These are phyloP conservation scores for Isotomurus palustris DNA, from an alignment of 2,888 invertebrate species.

Conservation along the genomic window DNA sequence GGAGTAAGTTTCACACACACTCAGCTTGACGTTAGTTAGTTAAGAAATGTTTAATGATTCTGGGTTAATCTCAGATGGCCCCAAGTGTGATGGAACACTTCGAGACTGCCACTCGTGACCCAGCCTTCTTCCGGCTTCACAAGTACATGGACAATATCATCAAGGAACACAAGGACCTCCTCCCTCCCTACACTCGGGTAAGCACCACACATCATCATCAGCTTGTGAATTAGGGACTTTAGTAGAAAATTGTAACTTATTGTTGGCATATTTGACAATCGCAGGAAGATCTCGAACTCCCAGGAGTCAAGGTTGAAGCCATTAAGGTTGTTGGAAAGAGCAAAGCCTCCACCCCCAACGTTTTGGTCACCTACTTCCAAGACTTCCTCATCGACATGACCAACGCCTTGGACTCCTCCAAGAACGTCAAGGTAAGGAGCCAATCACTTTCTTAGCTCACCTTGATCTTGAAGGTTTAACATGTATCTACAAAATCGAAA, in stretches of 20 bases:
- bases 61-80: slow-evolving; percentile 31
- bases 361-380: slow-evolving; percentile 41
- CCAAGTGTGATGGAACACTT: slow-evolving; percentile 48
- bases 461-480: too few relatives aligned
- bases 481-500: not conserved
- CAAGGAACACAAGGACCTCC: slow-evolving; percentile 47
- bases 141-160: slow-evolving; percentile 48
- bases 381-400: slow-evolving; percentile 37
- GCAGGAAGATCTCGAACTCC: slow-evolving; percentile 41
- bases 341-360: slow-evolving; percentile 37
- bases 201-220: slow-evolving; percentile 17
- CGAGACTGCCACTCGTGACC: slow-evolving; percentile 48
- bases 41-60: not conserved
- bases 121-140: slow-evolving; percentile 48
- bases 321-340: slow-evolving; percentile 31
- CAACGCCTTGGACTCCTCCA: slow-evolving; percentile 39
- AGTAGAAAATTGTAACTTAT: not conserved
- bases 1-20: slow-evolving; percentile 43
- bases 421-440: slow-evolving; percentile 30
- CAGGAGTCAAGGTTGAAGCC: slow-evolving; percentile 32
- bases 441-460: slow-evolving; percentile 5
- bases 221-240: not conserved
- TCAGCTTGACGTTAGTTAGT: not conserved
- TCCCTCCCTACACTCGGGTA: slow-evolving; percentile 46
- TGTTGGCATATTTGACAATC: not conserved